Evolutionary conservation across 2,888 invertebrate species (phyloP).

Genomic region (Cosmia trapezina): DNA sequence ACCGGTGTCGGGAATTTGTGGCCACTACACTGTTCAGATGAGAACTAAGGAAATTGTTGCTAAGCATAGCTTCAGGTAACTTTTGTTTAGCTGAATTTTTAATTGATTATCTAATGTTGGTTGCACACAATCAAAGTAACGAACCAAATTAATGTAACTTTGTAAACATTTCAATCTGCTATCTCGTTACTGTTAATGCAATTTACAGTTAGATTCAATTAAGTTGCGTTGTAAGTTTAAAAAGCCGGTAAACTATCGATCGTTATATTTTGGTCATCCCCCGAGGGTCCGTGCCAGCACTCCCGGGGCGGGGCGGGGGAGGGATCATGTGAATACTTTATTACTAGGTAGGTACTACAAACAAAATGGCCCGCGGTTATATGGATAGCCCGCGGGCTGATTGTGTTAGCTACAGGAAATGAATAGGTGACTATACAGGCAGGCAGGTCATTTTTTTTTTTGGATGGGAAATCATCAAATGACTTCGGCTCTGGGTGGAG

Average conservation of each 20-base stretch:
- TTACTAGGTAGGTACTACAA: neutral
- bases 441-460: too few species aligned
- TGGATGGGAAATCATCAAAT: too few species aligned
- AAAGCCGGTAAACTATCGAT: conserved; percentile 36
- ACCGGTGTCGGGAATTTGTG: too few species aligned
- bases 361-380: conserved; percentile 5
- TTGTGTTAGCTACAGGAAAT: neutral
- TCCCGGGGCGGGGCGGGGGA: neutral
- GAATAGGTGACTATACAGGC: neutral
- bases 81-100: neutral
- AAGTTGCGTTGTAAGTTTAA: conserved; percentile 13
- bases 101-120: neutral
- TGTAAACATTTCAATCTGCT: neutral
- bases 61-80: neutral
- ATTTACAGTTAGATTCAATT: conserved; percentile 1
- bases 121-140: neutral
- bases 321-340: conserved; percentile 26
- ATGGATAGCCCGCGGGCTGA: neutral
- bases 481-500: too few species aligned
- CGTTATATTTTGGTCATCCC: conserved; percentile 26
- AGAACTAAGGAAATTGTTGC: neutral
- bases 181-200: neutral
- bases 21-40: too few species aligned
- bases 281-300: neutral
- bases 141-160: conserved; percentile 2